phyloP scores from a whole-genome alignment of 2,113 vertebrate genomes.

The Centropristis striata region DNA sequence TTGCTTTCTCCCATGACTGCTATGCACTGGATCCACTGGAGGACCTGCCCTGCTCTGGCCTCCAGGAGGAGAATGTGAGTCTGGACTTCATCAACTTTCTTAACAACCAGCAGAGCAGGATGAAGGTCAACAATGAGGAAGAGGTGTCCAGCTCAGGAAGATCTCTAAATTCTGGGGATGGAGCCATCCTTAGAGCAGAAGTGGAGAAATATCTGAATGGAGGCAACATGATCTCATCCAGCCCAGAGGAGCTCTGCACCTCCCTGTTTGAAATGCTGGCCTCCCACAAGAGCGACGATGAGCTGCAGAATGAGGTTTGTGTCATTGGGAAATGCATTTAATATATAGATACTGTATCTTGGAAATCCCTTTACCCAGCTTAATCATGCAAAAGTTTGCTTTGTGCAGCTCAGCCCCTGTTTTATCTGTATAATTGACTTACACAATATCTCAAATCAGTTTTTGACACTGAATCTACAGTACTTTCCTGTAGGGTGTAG shows the following conservation, averaged over 20 bases:
- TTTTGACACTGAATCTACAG: background rate
- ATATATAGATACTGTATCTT: background rate
- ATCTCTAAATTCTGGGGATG: conserved; percentile 63
- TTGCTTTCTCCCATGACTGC: conserved; percentile 93
- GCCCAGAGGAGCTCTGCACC: conserved; percentile 93
- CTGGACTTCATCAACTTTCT: conserved; percentile 92
- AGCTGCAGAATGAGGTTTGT: conserved; percentile 97
- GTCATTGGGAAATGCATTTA: background rate
- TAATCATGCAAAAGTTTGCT: background rate
- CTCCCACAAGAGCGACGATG: conserved; percentile 92
- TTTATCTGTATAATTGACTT: background rate
- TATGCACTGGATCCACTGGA: conserved; percentile 91
- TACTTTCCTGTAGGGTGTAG: background rate
- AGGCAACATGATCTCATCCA: conserved; percentile 89
- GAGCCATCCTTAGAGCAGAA: conserved; percentile 89
- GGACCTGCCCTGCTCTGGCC: conserved; percentile 82
- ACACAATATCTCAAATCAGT: background rate
- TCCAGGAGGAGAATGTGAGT: conserved; percentile 71
- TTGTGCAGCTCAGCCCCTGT: background rate
- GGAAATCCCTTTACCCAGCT: background rate
- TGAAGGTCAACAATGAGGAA: conserved; percentile 70
- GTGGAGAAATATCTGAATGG: conserved; percentile 92
- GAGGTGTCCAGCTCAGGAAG: conserved; percentile 76
- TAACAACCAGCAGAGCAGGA: conserved; percentile 84
- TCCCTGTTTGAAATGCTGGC: conserved; percentile 97